A percentile compares a stretch with the other conserved stretches of the same genome.
Evolutionary conservation across 2,888 invertebrate genomes (phyloP).

Genomic region (Synergus umbraculus): DNA sequence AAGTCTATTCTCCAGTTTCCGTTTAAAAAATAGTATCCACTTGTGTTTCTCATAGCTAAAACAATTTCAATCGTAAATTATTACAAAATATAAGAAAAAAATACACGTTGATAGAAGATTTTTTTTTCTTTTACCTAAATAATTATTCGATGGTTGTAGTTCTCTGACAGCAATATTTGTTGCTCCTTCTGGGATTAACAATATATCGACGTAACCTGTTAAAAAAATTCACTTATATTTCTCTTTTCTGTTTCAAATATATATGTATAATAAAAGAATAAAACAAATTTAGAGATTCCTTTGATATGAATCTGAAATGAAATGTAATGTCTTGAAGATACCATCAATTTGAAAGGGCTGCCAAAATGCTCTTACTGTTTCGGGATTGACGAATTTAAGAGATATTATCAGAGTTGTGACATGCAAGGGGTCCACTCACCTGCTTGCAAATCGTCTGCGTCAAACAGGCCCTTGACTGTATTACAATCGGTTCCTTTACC

Average conservation of each 20-base stretch:
- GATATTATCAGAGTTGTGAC: conserved; percentile 37
- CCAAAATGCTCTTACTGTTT: not conserved
- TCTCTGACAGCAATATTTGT: conserved; percentile 92
- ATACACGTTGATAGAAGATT: not conserved
- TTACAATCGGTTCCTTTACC: conserved; percentile 93
- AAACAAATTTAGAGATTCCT: not conserved
- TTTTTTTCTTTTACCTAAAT: conserved; percentile 83
- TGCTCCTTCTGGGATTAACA: conserved; percentile 95
- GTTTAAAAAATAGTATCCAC: conserved; percentile 93
- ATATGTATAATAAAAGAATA: too few species aligned
- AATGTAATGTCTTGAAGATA: not conserved
- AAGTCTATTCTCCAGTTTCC: conserved; percentile 97
- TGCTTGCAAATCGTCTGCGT: conserved; percentile 85
- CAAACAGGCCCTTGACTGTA: conserved; percentile 85
- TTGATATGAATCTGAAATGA: not conserved
- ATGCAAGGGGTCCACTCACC: conserved; percentile 79
- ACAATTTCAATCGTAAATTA: conserved; percentile 53
- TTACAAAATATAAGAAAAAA: not conserved
- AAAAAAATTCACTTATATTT: conserved; percentile 50
- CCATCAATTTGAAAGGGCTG: not conserved
- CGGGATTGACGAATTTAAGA: not conserved
- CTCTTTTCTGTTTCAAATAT: too few species aligned
- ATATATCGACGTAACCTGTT: conserved; percentile 93
- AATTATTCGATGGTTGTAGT: conserved; percentile 90
- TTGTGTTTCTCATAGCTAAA: conserved; percentile 89